Base-by-base conservation (phyloP, 2,797 vertebrate species). In the Spizella passerina region DNA sequence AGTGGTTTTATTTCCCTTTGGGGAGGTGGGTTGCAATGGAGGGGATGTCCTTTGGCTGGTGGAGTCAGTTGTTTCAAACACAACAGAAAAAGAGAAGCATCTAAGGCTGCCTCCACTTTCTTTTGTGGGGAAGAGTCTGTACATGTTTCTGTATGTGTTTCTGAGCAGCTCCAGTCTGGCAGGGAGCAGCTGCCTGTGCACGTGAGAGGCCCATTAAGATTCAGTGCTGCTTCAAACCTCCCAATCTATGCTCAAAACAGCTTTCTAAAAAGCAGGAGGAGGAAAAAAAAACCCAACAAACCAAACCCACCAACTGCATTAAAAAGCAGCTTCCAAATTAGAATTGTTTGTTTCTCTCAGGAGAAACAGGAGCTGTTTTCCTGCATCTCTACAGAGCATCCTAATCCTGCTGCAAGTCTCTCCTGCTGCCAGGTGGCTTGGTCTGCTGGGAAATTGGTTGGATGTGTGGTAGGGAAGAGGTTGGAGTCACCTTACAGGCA, bases 171-270 rank as follows among this genome's bases (percentile, higher is more conserved):
- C 29, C 19, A 66, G 55, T 14, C 87, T 89, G 89, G 84, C 86
- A 89, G 75, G 1, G 19, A 95, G 78, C 93, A 94, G 91, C 91
- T 95, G 94, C 81, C 81, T 84, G 47, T 7, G 56, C 89, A 93
- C 29, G 34, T 95, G 90, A 47, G 24, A 75, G 29, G 12, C 43
- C 39, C 15, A 66, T 87, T 95, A 95, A 78, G 65, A 91, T 90
- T 91, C 92, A 88, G 53, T 5, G 69, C 90, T 88, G 72, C 88
- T 81, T 75, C 88, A 86, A 71, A 81, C 84, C 89, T 76, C 71
- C 76, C 78, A 57, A 50, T 84, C 88, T 84, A 56, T 38, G 66
- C 65, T 88, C 86, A 60, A 81, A 88, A 49, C 57, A 93, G 86
- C 15, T 63, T 86, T 75, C 49, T 69, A 30, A 87, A 82, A 89